phyloP scores from a whole-genome alignment of 2,888 invertebrate species.

The Cryptus armator region DNA sequence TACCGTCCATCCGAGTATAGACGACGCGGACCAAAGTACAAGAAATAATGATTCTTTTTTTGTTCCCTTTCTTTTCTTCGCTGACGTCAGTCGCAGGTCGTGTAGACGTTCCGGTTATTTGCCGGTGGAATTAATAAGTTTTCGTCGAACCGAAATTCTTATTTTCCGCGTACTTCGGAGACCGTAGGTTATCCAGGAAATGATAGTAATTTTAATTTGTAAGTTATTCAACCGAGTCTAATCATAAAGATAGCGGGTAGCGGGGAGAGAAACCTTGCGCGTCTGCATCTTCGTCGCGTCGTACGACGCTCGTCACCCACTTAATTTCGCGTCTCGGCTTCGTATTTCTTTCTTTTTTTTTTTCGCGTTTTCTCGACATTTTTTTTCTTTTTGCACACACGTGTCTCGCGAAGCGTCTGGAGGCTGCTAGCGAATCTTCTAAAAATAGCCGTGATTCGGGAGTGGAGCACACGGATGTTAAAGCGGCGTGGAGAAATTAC shows the following conservation, averaged over 20 bases:
- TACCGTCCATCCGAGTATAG: background rate
- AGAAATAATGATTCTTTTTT: background rate
- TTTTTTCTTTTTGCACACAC: conserved; percentile 35
- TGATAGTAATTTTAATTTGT: conserved; percentile 72
- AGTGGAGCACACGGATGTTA: conserved; percentile 44
- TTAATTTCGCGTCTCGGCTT: conserved; percentile 56
- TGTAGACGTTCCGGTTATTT: conserved; percentile 1
- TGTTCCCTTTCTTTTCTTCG: background rate
- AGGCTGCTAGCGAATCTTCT: conserved; percentile 22
- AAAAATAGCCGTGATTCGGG: conserved; percentile 60
- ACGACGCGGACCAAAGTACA: background rate
- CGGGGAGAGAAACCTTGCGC: conserved; percentile 23
- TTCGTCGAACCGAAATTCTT: conserved; percentile 34
- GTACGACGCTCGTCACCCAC: conserved; percentile 47
- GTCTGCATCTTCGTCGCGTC: conserved; percentile 49
- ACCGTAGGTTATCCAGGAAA: conserved; percentile 56
- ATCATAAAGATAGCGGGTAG: conserved; percentile 58
- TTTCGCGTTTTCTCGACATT: conserved; percentile 6
- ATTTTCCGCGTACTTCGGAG: conserved; percentile 23
- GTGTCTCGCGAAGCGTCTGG: conserved; percentile 49
- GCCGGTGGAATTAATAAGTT: conserved; percentile 17
- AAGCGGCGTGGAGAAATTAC: conserved; percentile 53
- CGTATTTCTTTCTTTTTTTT: conserved; percentile 26
- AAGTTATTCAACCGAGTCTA: conserved; percentile 68
- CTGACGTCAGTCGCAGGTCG: background rate